These are phyloP conservation scores for Drosophila kuntzei DNA, from an alignment of 2,888 invertebrate species.

Conservation along the genomic window DNA sequence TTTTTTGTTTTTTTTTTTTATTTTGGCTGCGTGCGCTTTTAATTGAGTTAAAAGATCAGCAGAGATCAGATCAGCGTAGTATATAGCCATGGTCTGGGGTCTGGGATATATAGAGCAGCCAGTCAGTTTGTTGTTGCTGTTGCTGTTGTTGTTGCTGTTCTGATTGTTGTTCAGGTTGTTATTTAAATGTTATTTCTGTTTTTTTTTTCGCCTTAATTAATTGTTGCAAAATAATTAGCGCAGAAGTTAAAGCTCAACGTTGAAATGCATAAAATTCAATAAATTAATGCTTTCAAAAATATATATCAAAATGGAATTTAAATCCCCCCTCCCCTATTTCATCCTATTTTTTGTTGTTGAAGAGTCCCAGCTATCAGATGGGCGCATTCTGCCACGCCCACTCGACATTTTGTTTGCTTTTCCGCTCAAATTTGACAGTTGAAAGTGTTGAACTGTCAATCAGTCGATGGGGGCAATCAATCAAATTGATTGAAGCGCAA, in stretches of 20 bases:
- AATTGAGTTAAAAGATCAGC: constrained; percentile 79
- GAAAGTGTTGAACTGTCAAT: constrained; percentile 84
- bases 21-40: constrained; percentile 74
- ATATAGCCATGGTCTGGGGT: constrained; percentile 45
- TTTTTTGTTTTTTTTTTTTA: constrained; percentile 2
- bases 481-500: constrained; percentile 36
- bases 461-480: constrained; percentile 59
- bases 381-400: neutral
- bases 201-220: constrained; percentile 77
- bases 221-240: constrained; percentile 82
- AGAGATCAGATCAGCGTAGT: constrained; percentile 53
- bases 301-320: neutral
- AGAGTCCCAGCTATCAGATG: neutral
- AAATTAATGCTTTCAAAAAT: constrained; percentile 36
- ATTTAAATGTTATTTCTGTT: constrained; percentile 67
- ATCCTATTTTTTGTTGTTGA: neutral
- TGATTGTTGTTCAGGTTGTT: constrained; percentile 13
- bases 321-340: neutral
- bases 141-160: neutral
- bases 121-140: neutral
- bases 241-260: constrained; percentile 74
- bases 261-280: constrained; percentile 60
- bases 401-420: constrained; percentile 2
- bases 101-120: constrained; percentile 36
- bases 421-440: constrained; percentile 75